Evolutionary conservation across 2,888 invertebrate genomes (phyloP), one percentile per base, ranked within the genome.

Genomic region (Drosophila trichaetosa): DNA sequence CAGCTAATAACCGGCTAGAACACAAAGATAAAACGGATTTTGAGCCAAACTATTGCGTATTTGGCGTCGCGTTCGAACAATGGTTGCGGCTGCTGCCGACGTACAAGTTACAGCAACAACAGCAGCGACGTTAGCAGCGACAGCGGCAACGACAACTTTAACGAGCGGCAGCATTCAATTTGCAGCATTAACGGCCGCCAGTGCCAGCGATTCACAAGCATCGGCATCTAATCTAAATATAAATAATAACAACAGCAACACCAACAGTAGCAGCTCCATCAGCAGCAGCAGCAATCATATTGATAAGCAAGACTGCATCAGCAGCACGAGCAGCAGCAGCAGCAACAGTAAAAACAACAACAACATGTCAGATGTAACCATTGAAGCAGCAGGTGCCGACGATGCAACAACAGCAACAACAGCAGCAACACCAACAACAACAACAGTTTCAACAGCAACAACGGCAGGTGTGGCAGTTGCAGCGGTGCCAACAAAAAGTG

Each of bases 401-500:
- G 64, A 66, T 59, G 42, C 74, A 64, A 52, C 53, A 29, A 51
- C 52, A 65, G 73, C 49, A 73, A 67, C 42, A 21, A 27, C 57
- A n/a, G n/a, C 56, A 63, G 70, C 8, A 69, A 29, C 42, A 69
- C 33, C 63, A 64, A 40, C 75, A 48, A n/a, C 63, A 58, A n/a
- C 63, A 58, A n/a, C 73, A 64, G 8, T 63, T 36, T 5, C 36
- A n/a, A 0, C 59, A 21, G 2, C 49, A 53, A 4, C 67, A 61
- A 13, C 67, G 33, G 36, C 69, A 24, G 58, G 69, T 40, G 58
- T 76, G 56, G 59, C 62, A n/a, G 51, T 60, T 34, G 57, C 59
- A 24, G 36, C 64, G 24, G 38, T 73, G 66, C 54, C 63, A 69
- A 80, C 80, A 36, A 92, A 83, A 83, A 95, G 95, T 79, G 95